Base-by-base conservation (phyloP, 2,888 invertebrate species). In the Epistrophe eligans region DNA sequence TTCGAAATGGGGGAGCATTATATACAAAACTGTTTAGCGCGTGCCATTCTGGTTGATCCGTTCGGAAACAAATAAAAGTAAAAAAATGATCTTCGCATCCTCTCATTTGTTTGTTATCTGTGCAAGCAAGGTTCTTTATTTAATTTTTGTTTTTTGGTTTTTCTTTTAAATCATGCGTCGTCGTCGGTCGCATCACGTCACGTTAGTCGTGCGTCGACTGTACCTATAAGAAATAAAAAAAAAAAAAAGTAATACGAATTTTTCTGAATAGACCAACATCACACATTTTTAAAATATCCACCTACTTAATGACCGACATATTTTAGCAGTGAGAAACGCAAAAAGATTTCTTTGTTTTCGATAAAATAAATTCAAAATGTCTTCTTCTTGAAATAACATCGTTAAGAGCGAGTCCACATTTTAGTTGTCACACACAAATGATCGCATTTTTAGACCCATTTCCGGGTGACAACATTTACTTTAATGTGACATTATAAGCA, bases 31-130 rank as follows among this genome's bases (percentile, higher is more conserved):
- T 52, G 43, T 70, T 73, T 19, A 82, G 71, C 85, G 85, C 85
- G 85, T 85, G 85, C 85, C 85, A 85, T 77, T 85, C 74, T 40
- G 74, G 70, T 52, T 85, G 77, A 82, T 74, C 77, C 77, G 74
- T 85, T 82, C 73, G 70, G 71, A 85, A 85, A 74, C 70, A 79
- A 77, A 82, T 82, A 66, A 2, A 24, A 81, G 24, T 82, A 66
- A 81, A 40, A n/a, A 45, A 35, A 67, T 45, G 60, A 77, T 76
- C 60, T 50, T 77, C 60, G 55, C 55, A 72, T 76, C 66, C 62
- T 70, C 77, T 50, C n/a, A n/a, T n/a, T n/a, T 73, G 66, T 48
- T 58, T n/a, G 66, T 67, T 84, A 77, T 84, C 71, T 48, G 43
- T 50, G 55, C 62, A 35, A 57, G 55, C 62, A 35, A 57, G 67